Evolutionary conservation across 2,797 vertebrate species (phyloP), one percentile per base, ranked within the genome.

Genomic region (Stomatorhinus walkeri): DNA sequence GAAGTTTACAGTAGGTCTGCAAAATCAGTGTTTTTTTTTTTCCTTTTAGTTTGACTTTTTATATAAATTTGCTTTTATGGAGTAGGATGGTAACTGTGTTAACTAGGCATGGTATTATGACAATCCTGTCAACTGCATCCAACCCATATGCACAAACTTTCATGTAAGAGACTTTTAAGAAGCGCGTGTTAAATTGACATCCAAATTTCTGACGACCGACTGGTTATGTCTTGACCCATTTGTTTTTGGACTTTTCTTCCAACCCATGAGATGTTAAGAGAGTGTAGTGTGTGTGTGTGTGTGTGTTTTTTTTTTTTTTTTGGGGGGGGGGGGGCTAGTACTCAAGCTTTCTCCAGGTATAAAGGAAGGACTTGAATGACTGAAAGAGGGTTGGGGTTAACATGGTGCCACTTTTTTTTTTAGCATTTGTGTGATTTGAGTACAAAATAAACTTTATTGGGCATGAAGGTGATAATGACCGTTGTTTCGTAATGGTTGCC

Each of bases 121-220:
- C 94, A 95, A 94, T 95, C 93, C 90, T 48, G 91, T 94, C 90
- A 92, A 91, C 87, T 81, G 89, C 90, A 89, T 92, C 89, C 89
- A 90, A 64, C 43, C 46, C 56, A 51, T 76, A 49, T 68, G 22
- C 88, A 61, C 46, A 54, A 54, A 76, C 88, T 68, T 85, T 32
- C 43, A 12, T 87, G 19, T 56, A 86, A 72, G 48, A 85, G 28
- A 51, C 32, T 87, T 89, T 68, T 59, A 89, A 76, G 7, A 36
- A 46, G 28, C 46, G 49, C 28, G 49, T 51, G 49, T 85, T 85
- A 6, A 86, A 48, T 46, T 28, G 85, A 87, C 12, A 10, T 87
- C 56, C 36, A 28, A 64, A 64, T 87, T 61, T 19, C 36, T 46
- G 43, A 10, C 24, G 61, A 28, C 24, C 8, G 52, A 14, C 85